These are phyloP conservation scores for Leptopilina drosophilae DNA, from an alignment of 2,888 invertebrate genomes.

Conservation along the genomic window DNA sequence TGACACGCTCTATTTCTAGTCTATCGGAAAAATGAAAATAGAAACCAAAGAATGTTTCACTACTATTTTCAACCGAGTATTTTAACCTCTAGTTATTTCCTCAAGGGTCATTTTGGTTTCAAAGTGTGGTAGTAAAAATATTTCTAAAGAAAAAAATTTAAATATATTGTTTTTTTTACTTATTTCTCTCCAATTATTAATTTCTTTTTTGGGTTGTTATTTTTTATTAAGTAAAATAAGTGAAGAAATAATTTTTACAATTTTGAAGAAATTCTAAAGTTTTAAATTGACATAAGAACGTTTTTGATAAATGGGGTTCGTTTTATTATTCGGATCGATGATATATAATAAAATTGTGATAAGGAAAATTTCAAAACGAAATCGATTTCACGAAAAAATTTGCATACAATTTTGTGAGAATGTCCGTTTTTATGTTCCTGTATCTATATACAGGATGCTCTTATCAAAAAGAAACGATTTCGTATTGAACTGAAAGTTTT, in stretches of 20 bases:
- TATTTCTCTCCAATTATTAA: no score
- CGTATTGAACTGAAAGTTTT: background rate
- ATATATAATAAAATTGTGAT: background rate
- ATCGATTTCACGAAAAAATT: background rate
- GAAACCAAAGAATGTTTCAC: background rate
- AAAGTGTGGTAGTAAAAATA: no score
- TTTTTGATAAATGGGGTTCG: no score
- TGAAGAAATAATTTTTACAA: no score
- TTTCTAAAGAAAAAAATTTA: no score
- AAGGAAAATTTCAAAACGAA: background rate
- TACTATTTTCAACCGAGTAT: background rate
- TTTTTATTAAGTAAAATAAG: no score
- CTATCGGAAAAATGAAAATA: constrained; percentile 17
- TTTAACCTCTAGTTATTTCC: background rate
- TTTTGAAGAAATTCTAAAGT: no score
- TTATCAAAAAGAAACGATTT: background rate
- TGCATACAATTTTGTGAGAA: background rate
- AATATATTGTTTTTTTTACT: no score
- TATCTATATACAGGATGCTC: background rate
- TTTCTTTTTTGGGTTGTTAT: no score
- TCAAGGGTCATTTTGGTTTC: background rate
- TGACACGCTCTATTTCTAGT: background rate
- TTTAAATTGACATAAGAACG: no score
- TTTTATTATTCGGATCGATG: no score
- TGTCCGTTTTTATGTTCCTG: background rate